These are phyloP conservation scores for Heteromormyrus szaboi DNA, from an alignment of 2,797 vertebrate genomes.

Conservation along the genomic window DNA sequence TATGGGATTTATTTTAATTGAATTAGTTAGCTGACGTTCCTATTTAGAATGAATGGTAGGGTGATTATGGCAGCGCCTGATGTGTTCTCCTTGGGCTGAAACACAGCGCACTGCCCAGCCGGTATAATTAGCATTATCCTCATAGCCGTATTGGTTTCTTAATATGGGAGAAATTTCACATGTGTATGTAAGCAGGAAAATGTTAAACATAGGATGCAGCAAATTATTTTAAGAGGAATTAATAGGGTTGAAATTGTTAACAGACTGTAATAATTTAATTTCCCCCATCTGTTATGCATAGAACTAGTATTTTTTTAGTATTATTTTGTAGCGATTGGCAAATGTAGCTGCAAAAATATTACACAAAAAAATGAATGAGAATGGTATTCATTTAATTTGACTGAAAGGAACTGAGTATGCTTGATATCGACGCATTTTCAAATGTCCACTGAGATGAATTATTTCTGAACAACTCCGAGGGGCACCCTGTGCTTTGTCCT, in stretches of 20 bases:
- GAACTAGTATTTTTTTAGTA: background rate
- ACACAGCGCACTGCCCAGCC: background rate
- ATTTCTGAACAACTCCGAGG: background rate
- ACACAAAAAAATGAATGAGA: background rate
- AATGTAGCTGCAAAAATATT: background rate
- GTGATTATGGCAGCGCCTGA: background rate
- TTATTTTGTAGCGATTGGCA: background rate
- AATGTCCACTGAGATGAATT: background rate
- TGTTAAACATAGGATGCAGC: background rate
- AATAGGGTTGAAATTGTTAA: background rate
- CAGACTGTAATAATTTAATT: background rate
- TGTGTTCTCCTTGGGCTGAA: background rate
- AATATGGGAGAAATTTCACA: background rate
- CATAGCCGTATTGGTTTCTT: background rate
- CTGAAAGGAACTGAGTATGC: background rate
- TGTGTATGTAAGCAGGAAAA: background rate
- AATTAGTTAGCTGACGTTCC: background rate
- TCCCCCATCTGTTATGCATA: background rate
- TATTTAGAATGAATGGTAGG: background rate
- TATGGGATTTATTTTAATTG: background rate
- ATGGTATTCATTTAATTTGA: background rate
- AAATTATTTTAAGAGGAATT: background rate
- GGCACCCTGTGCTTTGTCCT: slow-evolving; percentile 39
- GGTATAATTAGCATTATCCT: background rate
- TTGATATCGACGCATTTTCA: background rate